Conservation (phyloP, 2,888 invertebrate genomes). For the Siphonodentalium dalli region DNA sequence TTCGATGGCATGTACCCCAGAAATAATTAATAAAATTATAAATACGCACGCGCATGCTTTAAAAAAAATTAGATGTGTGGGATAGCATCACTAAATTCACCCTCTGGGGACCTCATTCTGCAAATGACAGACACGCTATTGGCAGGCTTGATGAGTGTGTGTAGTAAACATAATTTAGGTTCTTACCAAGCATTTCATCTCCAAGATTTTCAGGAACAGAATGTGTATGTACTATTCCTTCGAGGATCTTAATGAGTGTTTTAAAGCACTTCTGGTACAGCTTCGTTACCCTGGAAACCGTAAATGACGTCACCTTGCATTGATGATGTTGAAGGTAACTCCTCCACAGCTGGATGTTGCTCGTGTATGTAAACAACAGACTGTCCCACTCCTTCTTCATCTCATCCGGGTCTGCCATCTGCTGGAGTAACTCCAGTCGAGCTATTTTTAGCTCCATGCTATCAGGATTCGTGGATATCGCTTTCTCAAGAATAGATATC, state of each 20-base stretch:
- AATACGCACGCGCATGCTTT: no score
- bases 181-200: slow-evolving; percentile 49
- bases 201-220: slow-evolving; percentile 48
- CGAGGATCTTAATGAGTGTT: slow-evolving; percentile 52
- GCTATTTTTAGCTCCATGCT: slow-evolving; percentile 59
- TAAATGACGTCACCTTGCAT: slow-evolving; percentile 59
- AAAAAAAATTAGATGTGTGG: no score
- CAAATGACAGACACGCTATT: no score
- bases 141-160: no score
- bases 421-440: slow-evolving; percentile 57
- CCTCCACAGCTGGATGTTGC: slow-evolving; percentile 62
- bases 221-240: slow-evolving; percentile 60
- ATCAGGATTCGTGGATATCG: slow-evolving; percentile 62
- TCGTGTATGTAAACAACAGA: slow-evolving; percentile 63
- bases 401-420: slow-evolving; percentile 55
- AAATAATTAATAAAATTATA: no score
- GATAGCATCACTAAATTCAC: no score
- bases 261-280: slow-evolving; percentile 61
- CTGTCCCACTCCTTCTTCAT: slow-evolving; percentile 63
- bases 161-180: neutral
- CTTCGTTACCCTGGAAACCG: slow-evolving; percentile 52
- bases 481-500: slow-evolving; percentile 64
- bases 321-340: slow-evolving; percentile 62
- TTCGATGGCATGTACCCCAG: no score
- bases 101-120: no score